Evolutionary conservation across 2,113 vertebrate genomes (phyloP).

Genomic region (Myodes glareolus): DNA sequence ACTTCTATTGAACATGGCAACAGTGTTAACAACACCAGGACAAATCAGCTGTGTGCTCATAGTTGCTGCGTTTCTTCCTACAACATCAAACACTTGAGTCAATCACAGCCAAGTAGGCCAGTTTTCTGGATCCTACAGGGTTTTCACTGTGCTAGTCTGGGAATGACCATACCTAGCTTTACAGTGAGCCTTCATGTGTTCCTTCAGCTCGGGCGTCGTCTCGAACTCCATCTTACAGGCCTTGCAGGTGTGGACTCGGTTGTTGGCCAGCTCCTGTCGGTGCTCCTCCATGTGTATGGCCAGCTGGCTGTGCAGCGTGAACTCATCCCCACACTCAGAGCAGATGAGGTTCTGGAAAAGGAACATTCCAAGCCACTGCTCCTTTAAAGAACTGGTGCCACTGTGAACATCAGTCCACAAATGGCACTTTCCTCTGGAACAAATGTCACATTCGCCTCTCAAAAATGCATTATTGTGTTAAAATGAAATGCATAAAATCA

Average conservation of each 20-base stretch:
- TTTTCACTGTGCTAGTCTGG: background rate
- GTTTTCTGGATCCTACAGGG: accelerated
- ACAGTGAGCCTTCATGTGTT: constrained; percentile 94
- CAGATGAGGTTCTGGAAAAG: constrained; percentile 95
- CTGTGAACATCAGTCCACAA: accelerated
- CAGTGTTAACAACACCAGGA: too few relatives aligned
- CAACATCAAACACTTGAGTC: background rate
- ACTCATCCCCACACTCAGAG: constrained; percentile 97
- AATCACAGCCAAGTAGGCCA: accelerated
- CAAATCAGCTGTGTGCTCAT: too few relatives aligned
- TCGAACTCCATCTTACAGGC: constrained; percentile 94
- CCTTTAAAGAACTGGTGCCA: background rate
- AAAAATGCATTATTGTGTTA: background rate
- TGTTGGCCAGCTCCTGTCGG: constrained; percentile 93
- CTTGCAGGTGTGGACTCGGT: constrained; percentile 91
- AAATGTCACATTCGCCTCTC: too few relatives aligned
- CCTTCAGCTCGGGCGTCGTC: constrained; percentile 90
- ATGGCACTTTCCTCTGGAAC: background rate
- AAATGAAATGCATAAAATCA: background rate
- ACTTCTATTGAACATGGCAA: too few relatives aligned
- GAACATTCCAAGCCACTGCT: background rate
- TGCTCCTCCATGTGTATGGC: constrained; percentile 95
- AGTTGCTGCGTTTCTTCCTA: background rate
- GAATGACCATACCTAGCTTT: constrained; percentile 91
- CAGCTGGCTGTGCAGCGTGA: constrained; percentile 97